Base-by-base conservation (phyloP, 2,888 invertebrate species). In the Nasonovia ribisnigri region DNA sequence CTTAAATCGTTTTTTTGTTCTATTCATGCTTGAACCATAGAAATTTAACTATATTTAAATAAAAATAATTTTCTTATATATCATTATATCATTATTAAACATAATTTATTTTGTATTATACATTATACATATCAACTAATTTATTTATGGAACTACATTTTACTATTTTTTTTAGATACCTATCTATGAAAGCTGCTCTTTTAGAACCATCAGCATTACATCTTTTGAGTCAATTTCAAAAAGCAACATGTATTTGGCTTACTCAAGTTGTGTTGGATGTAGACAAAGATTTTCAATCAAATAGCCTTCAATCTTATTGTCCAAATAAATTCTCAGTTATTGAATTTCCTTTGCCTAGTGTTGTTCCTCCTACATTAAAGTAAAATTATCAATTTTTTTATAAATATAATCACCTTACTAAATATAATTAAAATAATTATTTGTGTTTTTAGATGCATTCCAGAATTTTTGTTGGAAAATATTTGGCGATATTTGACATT, bases 401-500 rank as follows among this genome's bases (percentile, higher is more conserved):
- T 11, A 90, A 90, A 5, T 43, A 4, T 42, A 84, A 46, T 8
- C n/a, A 48, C 2, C 48, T 57, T 48, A 36, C n/a, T 42, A 84
- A 57, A 42, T 77, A 36, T 20, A 77, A 77, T 13, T 26, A 48
- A 77, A 42, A 60, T n/a, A 57, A 88, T 94, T 26, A 48, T 42
- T 24, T 36, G n/a, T 43, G 16, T 84, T 88, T 95, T 96, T 95
- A 97, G 97, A 95, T 98, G 97, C 95, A 97, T 99, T 95, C 99
- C 99, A 87, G 99, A 99, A 96, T 98, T 98, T 95, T 96, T 99
- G 67, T 96, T 98, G 90, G 99, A 99, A 96, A 99, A 99, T 96
- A 96, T 98, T 91, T 97, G 98, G 57, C 97, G 98, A 92, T 97
- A 97, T 95, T 96, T 99, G 95, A 97, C 97, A 95, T 97, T 98